Evolutionary conservation across 2,113 vertebrate species (phyloP).

Genomic region (Microcebus ravelobensis): DNA sequence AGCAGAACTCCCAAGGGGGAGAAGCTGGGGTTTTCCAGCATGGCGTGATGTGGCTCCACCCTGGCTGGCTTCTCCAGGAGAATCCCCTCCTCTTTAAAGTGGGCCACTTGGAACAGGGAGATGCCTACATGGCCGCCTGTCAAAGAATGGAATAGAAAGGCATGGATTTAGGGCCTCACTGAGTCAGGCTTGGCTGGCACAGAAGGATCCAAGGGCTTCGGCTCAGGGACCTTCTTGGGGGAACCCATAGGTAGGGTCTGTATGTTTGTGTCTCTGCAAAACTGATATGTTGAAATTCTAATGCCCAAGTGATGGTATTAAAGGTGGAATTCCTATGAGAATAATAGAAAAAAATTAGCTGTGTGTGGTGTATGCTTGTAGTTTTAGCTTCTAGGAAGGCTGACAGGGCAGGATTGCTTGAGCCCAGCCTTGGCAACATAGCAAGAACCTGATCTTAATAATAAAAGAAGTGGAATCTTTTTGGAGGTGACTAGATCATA

Average conservation of each 20-base stretch:
- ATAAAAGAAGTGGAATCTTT: background rate
- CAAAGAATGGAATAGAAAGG: background rate
- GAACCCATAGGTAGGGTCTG: background rate
- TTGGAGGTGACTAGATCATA: background rate
- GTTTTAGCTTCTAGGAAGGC: no score
- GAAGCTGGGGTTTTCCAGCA: constrained; percentile 70
- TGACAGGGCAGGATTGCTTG: background rate
- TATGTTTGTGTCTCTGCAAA: background rate
- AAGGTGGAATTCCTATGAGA: background rate
- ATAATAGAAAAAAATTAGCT: no score
- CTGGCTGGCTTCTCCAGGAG: constrained; percentile 52
- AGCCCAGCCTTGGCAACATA: no score
- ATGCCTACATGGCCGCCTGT: background rate
- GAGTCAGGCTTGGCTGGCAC: background rate
- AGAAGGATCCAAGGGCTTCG: no score
- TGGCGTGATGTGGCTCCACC: background rate
- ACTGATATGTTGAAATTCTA: background rate
- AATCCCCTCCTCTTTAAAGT: constrained; percentile 57
- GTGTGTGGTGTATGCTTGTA: background rate
- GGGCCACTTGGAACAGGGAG: constrained; percentile 51
- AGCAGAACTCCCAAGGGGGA: constrained; percentile 55
- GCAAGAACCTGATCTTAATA: no score
- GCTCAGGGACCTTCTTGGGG: background rate
- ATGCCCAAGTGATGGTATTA: background rate
- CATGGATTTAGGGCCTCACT: background rate